phyloP scores from a whole-genome alignment of 2,797 vertebrate genomes.

The Poliocrania exsul region DNA sequence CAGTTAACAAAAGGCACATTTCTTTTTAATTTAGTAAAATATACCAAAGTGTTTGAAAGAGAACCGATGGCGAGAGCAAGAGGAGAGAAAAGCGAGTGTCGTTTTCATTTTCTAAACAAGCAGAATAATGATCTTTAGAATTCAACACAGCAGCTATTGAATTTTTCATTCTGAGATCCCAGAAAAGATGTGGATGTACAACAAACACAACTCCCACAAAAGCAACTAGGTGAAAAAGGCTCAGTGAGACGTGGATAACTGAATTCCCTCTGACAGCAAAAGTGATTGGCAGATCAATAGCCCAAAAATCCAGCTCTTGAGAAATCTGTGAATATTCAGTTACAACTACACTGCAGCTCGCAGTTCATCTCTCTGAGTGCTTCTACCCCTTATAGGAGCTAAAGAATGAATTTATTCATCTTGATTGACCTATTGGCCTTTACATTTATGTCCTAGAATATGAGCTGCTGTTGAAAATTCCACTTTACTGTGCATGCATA shows the following conservation, averaged over 20 bases:
- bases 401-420: not conserved
- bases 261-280: not conserved
- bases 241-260: not conserved
- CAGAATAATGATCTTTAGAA: conserved; percentile 23
- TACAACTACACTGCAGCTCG: not conserved
- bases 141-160: not conserved
- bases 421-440: not conserved
- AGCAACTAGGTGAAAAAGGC: not conserved
- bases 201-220: conserved; percentile 6
- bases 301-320: not conserved
- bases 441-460: not conserved
- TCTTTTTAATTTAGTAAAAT: not conserved
- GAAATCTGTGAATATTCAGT: not conserved
- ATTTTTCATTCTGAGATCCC: not conserved
- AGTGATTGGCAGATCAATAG: conserved; percentile 29
- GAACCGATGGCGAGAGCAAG: not conserved
- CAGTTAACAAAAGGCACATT: not conserved
- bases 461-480: not conserved
- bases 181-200: not conserved
- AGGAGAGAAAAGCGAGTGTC: not conserved
- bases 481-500: not conserved
- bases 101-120: conserved; percentile 44
- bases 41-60: not conserved
- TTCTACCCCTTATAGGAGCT: not conserved
- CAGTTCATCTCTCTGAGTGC: not conserved